These are phyloP conservation scores for Steromphala cineraria DNA, from an alignment of 2,888 invertebrate species.

Conservation along the genomic window DNA sequence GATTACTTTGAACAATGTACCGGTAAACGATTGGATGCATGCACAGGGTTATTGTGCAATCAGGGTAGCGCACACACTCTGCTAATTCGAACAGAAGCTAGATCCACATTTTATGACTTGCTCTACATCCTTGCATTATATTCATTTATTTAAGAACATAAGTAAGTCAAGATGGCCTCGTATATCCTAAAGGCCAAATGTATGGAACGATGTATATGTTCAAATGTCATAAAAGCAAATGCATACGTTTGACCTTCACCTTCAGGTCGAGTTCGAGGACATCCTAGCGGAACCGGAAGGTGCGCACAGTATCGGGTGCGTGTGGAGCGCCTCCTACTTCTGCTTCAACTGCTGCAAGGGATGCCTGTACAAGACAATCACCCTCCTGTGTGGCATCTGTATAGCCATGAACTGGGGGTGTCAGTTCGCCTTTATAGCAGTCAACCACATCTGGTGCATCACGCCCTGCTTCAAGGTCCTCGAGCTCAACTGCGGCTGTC, in stretches of 20 bases:
- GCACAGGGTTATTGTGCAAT: too few species aligned
- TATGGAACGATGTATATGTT: too few species aligned
- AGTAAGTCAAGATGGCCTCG: too few species aligned
- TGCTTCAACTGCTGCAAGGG: conserved; percentile 82
- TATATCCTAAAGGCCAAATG: too few species aligned
- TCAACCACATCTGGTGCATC: conserved; percentile 83
- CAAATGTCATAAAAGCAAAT: too few species aligned
- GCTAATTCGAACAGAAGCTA: too few species aligned
- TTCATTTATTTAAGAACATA: too few species aligned
- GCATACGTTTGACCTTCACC: not conserved
- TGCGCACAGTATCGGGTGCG: conserved; percentile 79
- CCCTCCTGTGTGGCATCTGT: conserved; percentile 82
- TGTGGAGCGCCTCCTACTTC: conserved; percentile 82
- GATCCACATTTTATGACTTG: too few species aligned
- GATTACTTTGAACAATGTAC: too few species aligned
- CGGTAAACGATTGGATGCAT: too few species aligned
- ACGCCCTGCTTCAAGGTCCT: conserved; percentile 82
- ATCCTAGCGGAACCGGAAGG: conserved; percentile 67
- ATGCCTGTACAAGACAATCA: conserved; percentile 83
- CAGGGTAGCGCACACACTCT: too few species aligned
- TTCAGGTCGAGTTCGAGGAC: conserved; percentile 62
- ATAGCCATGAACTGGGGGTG: conserved; percentile 80
- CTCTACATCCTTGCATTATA: too few species aligned
- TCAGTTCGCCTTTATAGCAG: conserved; percentile 78
- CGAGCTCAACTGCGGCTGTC: conserved; percentile 78